Base-by-base conservation (phyloP, 2,113 vertebrate species). In the Dermatemys mawii region DNA sequence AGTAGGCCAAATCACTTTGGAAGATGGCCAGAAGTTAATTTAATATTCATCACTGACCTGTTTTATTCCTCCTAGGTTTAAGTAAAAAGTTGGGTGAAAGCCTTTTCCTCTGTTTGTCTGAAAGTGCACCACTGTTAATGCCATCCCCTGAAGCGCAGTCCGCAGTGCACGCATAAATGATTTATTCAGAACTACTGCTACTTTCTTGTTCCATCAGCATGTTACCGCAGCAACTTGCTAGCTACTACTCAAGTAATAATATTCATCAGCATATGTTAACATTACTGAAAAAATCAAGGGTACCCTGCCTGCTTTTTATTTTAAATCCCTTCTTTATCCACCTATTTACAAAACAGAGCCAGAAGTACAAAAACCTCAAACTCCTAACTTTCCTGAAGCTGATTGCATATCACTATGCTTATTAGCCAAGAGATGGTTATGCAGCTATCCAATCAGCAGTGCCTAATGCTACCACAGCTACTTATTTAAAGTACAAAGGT, bases 1-100 rank as follows among this genome's bases (percentile, higher is more conserved):
- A 98, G 97, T 98, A 98, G 98, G 98, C 97, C 98, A 98, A 96
- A 97, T 97, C 92, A 94, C 93, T 97, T 96, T 98, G 97, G 97
- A 98, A 93, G 90, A 94, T 96, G 95, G 96, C 98, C 98, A 98
- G 81, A 96, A 97, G 91, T 91, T 98, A 96, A 98, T 98, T 98
- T 98, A 94, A 96, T 97, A 98, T 98, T 98, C 97, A 98, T 97
- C 24, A 2, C 95, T 98, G 97, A 98, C 98, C 98, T 97, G 93
- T 95, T 98, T 98, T 96, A 98, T 97, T 97, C 96, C 97, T 98
- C 94, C 90, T 97, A 97, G 95, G 94, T 97, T 98, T 98, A 89
- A 96, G 86, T 92, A 97, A 97, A 96, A 97, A 98, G 97, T 97
- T 97, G 96, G 97, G 97, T 98, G 97, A 98, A 97, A 95, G 96